phyloP scores from a whole-genome alignment of 2,113 vertebrate genomes.

The Carassius carassius region DNA sequence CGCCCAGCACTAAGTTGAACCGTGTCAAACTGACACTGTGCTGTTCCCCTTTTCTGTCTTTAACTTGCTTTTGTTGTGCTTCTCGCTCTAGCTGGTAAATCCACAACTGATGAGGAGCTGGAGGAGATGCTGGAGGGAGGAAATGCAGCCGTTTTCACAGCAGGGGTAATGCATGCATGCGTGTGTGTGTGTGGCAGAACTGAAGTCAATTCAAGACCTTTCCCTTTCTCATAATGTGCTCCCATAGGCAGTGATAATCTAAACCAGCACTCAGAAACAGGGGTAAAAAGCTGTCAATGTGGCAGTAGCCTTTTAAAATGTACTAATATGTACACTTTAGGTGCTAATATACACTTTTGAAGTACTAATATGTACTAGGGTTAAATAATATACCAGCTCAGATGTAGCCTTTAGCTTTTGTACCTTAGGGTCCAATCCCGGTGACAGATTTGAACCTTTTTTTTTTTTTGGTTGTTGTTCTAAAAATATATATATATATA shows the following conservation, averaged over 20 bases:
- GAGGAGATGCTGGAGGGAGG: conserved; percentile 98
- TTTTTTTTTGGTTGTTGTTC: no score
- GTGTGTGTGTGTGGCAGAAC: neutral
- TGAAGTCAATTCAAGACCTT: neutral
- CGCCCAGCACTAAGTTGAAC: no score
- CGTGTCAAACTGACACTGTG: conserved; percentile 49
- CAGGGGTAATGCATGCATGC: conserved; percentile 78
- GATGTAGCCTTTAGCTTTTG: no score
- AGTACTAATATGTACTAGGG: neutral
- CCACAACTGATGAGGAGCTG: conserved; percentile 92
- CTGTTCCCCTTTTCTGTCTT: neutral
- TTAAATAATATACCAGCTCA: no score
- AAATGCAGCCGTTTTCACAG: conserved; percentile 91
- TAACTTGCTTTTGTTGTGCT: conserved; percentile 7
- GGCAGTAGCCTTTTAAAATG: neutral
- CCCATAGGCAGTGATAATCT: neutral
- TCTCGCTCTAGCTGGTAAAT: conserved; percentile 83
- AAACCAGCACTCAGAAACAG: neutral
- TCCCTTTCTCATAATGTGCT: neutral
- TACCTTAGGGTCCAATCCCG: no score
- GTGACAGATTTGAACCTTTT: neutral
- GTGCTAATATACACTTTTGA: no score
- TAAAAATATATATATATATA: no score
- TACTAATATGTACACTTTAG: no score
- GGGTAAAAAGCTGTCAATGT: neutral